A percentile compares a stretch with the other conserved stretches of the same genome.
Conservation (phyloP, 2,888 invertebrate species). For the Carabus problematicus region DNA sequence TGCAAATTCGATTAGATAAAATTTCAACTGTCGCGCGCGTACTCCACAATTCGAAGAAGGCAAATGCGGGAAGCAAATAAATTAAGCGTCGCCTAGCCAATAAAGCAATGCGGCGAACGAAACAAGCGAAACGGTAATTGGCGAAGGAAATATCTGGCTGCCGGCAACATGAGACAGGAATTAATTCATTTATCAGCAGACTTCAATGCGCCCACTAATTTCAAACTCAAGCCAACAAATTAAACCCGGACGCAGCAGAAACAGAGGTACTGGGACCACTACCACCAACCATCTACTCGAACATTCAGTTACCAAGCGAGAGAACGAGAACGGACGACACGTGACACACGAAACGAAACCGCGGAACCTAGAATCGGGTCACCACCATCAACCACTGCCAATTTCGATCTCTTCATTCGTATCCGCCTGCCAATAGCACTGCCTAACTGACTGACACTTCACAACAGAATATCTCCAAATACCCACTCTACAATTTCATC, state of each 20-base stretch:
- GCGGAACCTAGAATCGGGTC: no score
- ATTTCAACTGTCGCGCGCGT: conserved; percentile 19
- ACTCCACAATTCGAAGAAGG: conserved; percentile 17
- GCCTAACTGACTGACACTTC: no score
- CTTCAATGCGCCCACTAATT: conserved; percentile 44
- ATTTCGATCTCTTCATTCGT: no score
- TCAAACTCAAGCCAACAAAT: conserved; percentile 41
- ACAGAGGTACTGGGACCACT: no score
- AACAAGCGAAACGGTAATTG: conserved; percentile 41
- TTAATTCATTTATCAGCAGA: conserved; percentile 44
- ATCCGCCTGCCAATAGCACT: no score
- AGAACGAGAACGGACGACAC: no score
- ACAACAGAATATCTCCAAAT: conserved; percentile 13
- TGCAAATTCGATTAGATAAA: conserved; percentile 40
- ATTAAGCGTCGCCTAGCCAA: conserved; percentile 21
- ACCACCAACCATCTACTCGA: conserved; percentile 4
- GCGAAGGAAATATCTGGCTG: conserved; percentile 33
- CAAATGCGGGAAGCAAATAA: conserved; percentile 27
- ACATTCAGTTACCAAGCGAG: conserved; percentile 3
- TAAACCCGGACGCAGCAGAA: conserved; percentile 11
- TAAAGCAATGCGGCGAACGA: conserved; percentile 28
- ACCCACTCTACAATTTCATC: not conserved
- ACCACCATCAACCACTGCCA: no score
- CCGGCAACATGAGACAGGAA: conserved; percentile 29
- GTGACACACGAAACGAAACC: conserved; percentile 8